These are phyloP conservation scores for Meloidogyne chitwoodi DNA, from an alignment of 1,140 invertebrate genomes.

Conservation along the genomic window DNA sequence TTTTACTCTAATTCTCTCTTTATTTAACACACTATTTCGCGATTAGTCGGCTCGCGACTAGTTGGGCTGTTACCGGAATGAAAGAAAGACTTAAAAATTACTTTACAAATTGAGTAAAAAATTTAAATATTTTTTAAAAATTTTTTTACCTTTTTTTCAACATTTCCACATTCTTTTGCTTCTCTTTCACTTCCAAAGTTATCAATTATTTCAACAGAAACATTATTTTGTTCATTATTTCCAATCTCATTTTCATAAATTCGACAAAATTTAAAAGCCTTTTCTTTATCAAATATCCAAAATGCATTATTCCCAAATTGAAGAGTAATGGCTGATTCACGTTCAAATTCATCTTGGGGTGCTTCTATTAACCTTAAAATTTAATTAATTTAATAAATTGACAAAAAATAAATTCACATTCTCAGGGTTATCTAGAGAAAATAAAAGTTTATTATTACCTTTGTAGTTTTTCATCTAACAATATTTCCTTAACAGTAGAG, in stretches of 20 bases:
- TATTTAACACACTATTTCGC: too few relatives aligned
- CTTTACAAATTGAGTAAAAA: too few relatives aligned
- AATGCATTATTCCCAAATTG: constrained; percentile 2
- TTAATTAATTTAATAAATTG: neutral
- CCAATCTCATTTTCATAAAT: neutral
- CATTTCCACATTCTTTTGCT: neutral
- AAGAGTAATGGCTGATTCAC: constrained; percentile 1
- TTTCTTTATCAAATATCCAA: neutral
- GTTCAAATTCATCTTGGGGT: constrained; percentile 4
- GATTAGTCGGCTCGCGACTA: too few relatives aligned
- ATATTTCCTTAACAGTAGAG: neutral
- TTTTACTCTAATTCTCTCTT: too few relatives aligned
- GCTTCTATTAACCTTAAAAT: constrained; percentile 3
- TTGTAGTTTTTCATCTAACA: neutral
- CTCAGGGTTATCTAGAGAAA: neutral
- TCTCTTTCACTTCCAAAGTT: neutral
- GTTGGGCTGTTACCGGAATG: too few relatives aligned
- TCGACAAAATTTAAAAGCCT: neutral
- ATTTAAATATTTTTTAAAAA: too few relatives aligned
- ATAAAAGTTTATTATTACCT: neutral
- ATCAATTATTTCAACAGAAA: neutral
- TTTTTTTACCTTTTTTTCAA: neutral
- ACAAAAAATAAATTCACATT: too few relatives aligned
- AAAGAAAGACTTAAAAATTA: too few relatives aligned
- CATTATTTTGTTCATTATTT: neutral